Percentiles rank a stretch among this genome's conserved stretches.
phyloP scores from a whole-genome alignment of 2,888 invertebrate genomes.

The Helleia helle region DNA sequence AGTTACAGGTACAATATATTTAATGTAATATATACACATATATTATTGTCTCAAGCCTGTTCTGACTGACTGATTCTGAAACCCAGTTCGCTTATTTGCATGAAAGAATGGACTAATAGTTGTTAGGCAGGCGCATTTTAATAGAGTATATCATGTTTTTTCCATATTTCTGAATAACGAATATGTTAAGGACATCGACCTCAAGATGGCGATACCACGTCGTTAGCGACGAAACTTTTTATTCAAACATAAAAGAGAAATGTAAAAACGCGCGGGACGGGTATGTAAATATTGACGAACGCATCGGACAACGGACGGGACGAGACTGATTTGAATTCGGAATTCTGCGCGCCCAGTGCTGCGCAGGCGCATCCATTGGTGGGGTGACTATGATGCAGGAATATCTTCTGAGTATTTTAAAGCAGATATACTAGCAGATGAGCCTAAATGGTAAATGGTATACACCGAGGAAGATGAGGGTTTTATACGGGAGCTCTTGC shows the following conservation, averaged over 20 bases:
- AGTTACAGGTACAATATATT: too few species aligned
- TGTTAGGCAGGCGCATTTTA: not conserved
- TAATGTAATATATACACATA: too few species aligned
- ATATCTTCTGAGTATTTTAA: too few species aligned
- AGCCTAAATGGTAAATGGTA: too few species aligned
- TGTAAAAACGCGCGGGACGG: conserved; percentile 47
- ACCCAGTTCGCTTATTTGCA: not conserved
- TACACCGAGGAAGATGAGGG: too few species aligned
- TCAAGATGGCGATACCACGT: conserved; percentile 30
- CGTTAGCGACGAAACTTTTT: conserved; percentile 54
- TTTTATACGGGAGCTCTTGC: too few species aligned
- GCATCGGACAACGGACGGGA: conserved; percentile 42
- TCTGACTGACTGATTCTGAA: too few species aligned
- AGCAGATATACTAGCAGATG: too few species aligned
- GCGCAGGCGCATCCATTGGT: conserved; percentile 59
- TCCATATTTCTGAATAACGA: conserved; percentile 4
- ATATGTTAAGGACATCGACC: conserved; percentile 14
- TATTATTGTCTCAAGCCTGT: too few species aligned
- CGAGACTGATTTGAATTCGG: conserved; percentile 69
- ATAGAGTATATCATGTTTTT: not conserved
- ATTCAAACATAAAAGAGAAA: conserved; percentile 40
- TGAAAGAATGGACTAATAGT: not conserved
- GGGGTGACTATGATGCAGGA: conserved; percentile 39
- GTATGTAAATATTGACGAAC: conserved; percentile 58
- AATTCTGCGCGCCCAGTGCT: conserved; percentile 33